phyloP scores from a whole-genome alignment of 1,140 invertebrate species.

The Streblospio benedicti region DNA sequence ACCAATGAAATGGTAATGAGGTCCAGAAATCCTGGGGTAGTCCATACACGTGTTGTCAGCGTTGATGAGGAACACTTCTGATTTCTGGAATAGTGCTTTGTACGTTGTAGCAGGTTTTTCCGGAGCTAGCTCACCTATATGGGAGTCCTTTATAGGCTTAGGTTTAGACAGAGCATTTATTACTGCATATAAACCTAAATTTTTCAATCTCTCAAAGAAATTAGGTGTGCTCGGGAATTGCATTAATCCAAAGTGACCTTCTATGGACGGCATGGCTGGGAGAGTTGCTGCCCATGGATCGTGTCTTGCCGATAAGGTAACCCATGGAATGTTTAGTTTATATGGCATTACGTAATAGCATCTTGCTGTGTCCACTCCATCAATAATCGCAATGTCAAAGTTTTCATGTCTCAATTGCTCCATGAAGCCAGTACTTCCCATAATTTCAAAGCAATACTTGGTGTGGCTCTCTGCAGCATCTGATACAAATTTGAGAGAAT shows the following conservation, averaged over 20 bases:
- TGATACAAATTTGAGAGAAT: no score
- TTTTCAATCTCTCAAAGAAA: conserved; percentile 5
- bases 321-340: conserved; percentile 3
- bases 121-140: not conserved
- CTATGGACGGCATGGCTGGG: conserved; percentile 7
- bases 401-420: conserved; percentile 2
- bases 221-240: not conserved
- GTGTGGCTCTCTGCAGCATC: no score
- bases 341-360: not conserved
- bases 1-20: conserved; percentile 7
- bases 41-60: not conserved
- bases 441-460: no score
- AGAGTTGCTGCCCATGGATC: conserved; percentile 3
- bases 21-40: not conserved
- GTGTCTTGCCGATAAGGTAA: not conserved
- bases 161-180: not conserved
- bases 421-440: not conserved
- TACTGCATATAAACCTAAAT: not conserved
- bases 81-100: not conserved
- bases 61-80: conserved; percentile 3
- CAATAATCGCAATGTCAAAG: conserved; percentile 8
- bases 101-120: not conserved
- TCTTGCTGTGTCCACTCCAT: not conserved
- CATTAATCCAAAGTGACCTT: not conserved
- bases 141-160: not conserved